Percentiles rank a stretch among this genome's conserved stretches.
phyloP scores from a whole-genome alignment of 2,113 vertebrate species.

The Siniperca chuatsi region DNA sequence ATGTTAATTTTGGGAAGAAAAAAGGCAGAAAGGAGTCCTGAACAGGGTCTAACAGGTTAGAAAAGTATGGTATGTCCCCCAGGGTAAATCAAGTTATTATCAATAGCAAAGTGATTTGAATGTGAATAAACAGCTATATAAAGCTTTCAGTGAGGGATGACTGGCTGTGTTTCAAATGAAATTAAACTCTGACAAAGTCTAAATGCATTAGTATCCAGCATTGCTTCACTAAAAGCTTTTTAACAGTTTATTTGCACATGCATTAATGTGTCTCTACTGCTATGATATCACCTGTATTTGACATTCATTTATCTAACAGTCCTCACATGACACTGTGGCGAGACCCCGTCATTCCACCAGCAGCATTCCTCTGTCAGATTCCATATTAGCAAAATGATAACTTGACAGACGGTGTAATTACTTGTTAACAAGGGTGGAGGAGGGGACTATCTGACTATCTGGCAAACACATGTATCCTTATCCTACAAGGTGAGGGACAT shows the following conservation, averaged over 20 bases:
- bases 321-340: slow-evolving; percentile 16
- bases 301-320: slow-evolving; percentile 57
- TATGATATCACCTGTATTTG: slow-evolving; percentile 48
- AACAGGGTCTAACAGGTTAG: neutral
- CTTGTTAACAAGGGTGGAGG: slow-evolving; percentile 61
- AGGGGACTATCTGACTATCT: slow-evolving; percentile 28
- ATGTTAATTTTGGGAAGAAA: neutral
- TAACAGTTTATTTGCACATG: slow-evolving; percentile 4
- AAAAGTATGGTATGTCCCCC: neutral
- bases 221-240: slow-evolving; percentile 30
- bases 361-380: slow-evolving; percentile 57
- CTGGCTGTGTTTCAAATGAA: slow-evolving; percentile 26
- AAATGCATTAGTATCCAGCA: slow-evolving; percentile 10
- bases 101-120: neutral
- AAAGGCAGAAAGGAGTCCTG: neutral
- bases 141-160: slow-evolving; percentile 19
- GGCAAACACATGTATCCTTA: slow-evolving; percentile 37
- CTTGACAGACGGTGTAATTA: slow-evolving; percentile 75
- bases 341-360: slow-evolving; percentile 12
- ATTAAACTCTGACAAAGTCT: neutral
- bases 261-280: neutral
- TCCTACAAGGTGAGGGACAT: slow-evolving; percentile 33
- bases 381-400: slow-evolving; percentile 55
- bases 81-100: neutral
- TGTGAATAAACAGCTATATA: slow-evolving; percentile 23